Evolutionary conservation across 2,113 vertebrate genomes (phyloP), one percentile per base, ranked within the genome.

Genomic region (Carassius auratus): DNA sequence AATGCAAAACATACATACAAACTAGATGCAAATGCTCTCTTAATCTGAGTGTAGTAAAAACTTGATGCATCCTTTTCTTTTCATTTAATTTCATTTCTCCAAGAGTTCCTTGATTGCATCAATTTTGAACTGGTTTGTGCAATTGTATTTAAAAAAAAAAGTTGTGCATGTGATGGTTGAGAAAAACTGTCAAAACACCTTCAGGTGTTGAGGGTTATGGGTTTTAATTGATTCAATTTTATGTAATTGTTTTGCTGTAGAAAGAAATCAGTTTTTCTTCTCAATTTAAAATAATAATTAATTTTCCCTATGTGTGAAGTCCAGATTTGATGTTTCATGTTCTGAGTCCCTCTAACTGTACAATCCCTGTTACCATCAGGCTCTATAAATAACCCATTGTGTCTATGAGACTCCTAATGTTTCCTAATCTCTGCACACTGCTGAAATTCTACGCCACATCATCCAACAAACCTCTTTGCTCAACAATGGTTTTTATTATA

Each of bases 391-490:
- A 84, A 45, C 45, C 81, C 86, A 88, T 90, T 93, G 90, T 88
- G 38, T 76, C 84, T 87, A 30, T 30, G 30, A 62, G 74, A 36
- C 80, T 82, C 23, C 85, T 89, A 87, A 87, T 84, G 86, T 84
- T 84, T 62, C 87, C 75, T 88, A 52, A 86, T 90, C 74, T 86
- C 66, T 68, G 36, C 57, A 69, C 87, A 86, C 89, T 84, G 88
- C 91, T 88, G 90, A 93, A 94, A 94, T 90, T 85, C 88, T 87
- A 93, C 69, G 68, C 87, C 85, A 90, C 91, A 89, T 83, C 86
- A 86, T 88, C 80, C 87, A 87, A 83, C 91, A 87, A 84, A 86
- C 87, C 88, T 89, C 86, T 93, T 92, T 91, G 89, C 92, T 90
- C 84, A 93, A 90, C 80, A 85, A 88, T 90, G 74, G 77, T 91